Evolutionary conservation across 2,113 vertebrate genomes (phyloP), one percentile per base, ranked within the genome.

Genomic region (Percina caprodes): DNA sequence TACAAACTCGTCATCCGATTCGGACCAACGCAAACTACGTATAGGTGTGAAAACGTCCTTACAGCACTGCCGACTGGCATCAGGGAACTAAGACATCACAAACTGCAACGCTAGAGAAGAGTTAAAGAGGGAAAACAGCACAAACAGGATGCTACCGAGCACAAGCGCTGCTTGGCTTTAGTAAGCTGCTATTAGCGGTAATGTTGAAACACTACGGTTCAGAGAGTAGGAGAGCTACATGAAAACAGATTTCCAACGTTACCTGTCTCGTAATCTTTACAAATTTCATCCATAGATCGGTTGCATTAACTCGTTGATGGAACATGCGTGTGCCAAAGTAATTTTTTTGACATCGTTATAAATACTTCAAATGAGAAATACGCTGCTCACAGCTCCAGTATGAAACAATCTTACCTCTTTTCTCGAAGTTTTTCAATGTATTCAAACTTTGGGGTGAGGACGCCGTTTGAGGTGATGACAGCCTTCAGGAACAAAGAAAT

Each of bases 341-440:
- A 69, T 55, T 59, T 59, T 79, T 58, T 58, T 42, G 33, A 65
- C 19, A 73, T 21, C 51, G 60, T 72, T 12, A 70, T 5, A 3
- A 68, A 66, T 21, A 68, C 49, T 35, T 71, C 1, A 65, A 33
- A 42, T 33, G 10, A 58, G 23, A 73, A 35, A 69, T 23, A 16
- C 0, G n/a, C 1, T 56, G 23, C 62, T 35, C 23, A 70, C 26
- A n/a, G 12, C 1, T 19, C 2, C 14, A 49, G 35, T 6, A 8
- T 24, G 61, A 46, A 63, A 42, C 6, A 49, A 67, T 61, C 88
- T 90, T 96, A 99, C 98, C 96, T 97, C 93, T 73, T 95, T 60
- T 98, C 96, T 78, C 97, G 94, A 55, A 99, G 85, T 87, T 96
- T 99, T 92, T 97, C 96, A 66, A 99, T 99, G 89, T 99, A 99